Evolutionary conservation across 1,140 invertebrate species (phyloP).

Genomic region (Bombus polaris): DNA sequence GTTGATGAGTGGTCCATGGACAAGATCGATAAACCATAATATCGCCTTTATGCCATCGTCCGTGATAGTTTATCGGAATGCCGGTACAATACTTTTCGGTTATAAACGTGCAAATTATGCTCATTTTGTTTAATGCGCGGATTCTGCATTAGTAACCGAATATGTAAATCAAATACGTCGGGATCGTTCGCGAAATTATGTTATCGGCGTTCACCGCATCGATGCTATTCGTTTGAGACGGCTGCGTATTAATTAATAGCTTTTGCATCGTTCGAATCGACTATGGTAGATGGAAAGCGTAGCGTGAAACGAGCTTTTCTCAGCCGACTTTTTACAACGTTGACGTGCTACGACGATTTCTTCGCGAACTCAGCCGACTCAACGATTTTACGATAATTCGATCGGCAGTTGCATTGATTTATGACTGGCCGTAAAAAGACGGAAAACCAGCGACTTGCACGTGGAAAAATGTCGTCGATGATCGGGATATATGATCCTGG

Average conservation of each 20-base stretch:
- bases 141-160: not conserved
- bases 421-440: not conserved
- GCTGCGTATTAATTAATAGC: not conserved
- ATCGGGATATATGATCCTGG: not conserved
- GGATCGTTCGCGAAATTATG: not conserved
- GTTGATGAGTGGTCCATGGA: not conserved
- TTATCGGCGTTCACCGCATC: not conserved
- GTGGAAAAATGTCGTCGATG: not conserved
- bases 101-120: not conserved
- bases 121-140: not conserved
- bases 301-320: no score
- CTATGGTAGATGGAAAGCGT: not conserved
- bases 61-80: not conserved
- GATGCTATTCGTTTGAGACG: not conserved
- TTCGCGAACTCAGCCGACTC: not conserved
- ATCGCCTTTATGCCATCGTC: no score
- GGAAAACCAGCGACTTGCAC: not conserved
- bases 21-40: not conserved
- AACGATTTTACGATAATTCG: constrained; percentile 14
- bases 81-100: not conserved
- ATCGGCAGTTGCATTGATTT: not conserved
- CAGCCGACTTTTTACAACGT: not conserved
- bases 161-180: not conserved
- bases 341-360: not conserved
- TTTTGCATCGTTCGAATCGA: not conserved